Conservation (phyloP, 2,113 vertebrate genomes). For the Ia io region DNA sequence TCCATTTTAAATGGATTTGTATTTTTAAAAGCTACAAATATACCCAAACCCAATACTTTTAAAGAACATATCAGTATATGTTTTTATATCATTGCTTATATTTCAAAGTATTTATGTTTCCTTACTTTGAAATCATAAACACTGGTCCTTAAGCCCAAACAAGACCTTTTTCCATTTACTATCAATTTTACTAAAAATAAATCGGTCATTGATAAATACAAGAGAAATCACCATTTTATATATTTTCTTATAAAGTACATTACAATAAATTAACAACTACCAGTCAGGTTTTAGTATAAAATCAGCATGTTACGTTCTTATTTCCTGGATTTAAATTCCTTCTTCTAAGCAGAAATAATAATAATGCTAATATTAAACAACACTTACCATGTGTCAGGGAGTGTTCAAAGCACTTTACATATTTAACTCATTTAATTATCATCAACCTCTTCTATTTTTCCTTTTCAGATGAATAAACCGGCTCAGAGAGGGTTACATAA, state of each 20-base stretch:
- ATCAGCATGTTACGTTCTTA: background rate
- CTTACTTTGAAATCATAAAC: constrained; percentile 43
- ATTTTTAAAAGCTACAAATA: constrained; percentile 32
- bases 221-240: background rate
- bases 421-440: constrained; percentile 49
- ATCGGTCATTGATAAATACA: background rate
- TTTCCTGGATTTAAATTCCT: constrained; percentile 11
- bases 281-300: background rate
- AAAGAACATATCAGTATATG: background rate
- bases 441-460: background rate
- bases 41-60: background rate
- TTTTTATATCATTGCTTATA: constrained; percentile 29
- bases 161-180: constrained; percentile 3
- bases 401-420: constrained; percentile 25
- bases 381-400: background rate
- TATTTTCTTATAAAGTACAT: background rate
- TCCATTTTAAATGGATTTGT: background rate
- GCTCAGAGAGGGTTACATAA: background rate
- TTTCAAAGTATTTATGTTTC: constrained; percentile 6
- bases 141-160: background rate
- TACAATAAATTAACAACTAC: background rate
- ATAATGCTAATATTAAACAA: constrained; percentile 20
- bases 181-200: constrained; percentile 35
- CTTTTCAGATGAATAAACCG: constrained; percentile 6
- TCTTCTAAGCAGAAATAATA: constrained; percentile 37